phyloP scores from a whole-genome alignment of 2,113 vertebrate species.

The Garra rufa region DNA sequence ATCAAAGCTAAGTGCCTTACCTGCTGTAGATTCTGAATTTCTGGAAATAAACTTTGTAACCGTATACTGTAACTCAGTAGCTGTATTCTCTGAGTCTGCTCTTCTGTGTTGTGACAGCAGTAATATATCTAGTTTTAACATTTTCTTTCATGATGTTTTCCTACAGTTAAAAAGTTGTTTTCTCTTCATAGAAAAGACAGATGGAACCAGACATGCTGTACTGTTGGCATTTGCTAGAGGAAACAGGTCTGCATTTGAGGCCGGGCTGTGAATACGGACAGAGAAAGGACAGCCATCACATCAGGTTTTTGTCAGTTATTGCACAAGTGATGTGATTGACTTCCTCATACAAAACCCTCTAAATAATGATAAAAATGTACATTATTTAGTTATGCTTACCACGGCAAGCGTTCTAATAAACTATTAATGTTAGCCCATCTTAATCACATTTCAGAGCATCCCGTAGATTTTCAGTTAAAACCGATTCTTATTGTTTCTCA shows the following conservation, averaged over 20 bases:
- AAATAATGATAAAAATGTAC: not conserved
- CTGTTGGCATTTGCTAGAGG: constrained; percentile 69
- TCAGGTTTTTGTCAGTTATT: constrained; percentile 65
- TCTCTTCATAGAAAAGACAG: constrained; percentile 62
- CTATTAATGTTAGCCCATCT: not conserved
- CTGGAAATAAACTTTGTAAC: too few species aligned
- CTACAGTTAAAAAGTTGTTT: not conserved
- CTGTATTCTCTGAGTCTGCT: too few species aligned
- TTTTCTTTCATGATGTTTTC: not conserved
- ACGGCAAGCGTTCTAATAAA: not conserved
- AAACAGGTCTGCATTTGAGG: constrained; percentile 60
- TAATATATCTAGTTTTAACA: not conserved
- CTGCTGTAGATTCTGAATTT: too few species aligned
- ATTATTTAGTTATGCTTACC: not conserved
- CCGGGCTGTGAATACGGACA: constrained; percentile 67
- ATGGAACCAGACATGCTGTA: constrained; percentile 72
- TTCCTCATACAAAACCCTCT: not conserved
- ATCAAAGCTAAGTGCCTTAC: too few species aligned
- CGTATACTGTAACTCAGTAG: too few species aligned
- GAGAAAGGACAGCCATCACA: constrained; percentile 68
- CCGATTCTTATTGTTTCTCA: constrained; percentile 29
- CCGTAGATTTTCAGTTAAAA: not conserved
- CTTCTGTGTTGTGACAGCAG: too few species aligned
- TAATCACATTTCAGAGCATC: not conserved
- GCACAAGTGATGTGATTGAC: not conserved